These are phyloP conservation scores for Lutraria lutraria DNA, from an alignment of 2,888 invertebrate species.

Conservation along the genomic window DNA sequence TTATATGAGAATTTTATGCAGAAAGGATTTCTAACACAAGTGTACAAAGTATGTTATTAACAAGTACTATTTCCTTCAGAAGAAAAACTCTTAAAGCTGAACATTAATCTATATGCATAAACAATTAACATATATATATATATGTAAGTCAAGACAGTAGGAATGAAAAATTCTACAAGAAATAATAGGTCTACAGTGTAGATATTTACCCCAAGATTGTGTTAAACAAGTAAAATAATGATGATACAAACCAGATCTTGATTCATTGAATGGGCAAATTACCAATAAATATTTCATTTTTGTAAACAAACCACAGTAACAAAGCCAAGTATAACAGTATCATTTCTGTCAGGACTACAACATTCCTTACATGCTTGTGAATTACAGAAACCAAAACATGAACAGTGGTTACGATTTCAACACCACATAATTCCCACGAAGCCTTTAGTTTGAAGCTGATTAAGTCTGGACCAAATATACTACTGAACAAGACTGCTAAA, in stretches of 20 bases:
- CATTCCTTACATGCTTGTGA: constrained; percentile 17
- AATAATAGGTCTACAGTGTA: neutral
- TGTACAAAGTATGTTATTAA: too few relatives aligned
- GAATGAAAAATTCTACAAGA: neutral
- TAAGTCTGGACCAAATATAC: neutral
- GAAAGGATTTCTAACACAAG: too few relatives aligned
- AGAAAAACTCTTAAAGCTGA: too few relatives aligned
- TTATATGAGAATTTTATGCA: too few relatives aligned
- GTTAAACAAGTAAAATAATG: constrained; percentile 16
- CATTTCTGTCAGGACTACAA: neutral
- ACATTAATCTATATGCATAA: neutral
- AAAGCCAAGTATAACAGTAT: neutral
- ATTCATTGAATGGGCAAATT: constrained; percentile 25
- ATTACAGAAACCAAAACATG: neutral
- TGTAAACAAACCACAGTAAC: constrained; percentile 13
- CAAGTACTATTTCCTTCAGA: too few relatives aligned
- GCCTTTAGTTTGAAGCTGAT: neutral
- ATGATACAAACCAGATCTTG: constrained; percentile 10
- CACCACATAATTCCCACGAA: constrained; percentile 6
- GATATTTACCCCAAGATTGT: constrained; percentile 3
- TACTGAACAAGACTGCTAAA: too few relatives aligned
- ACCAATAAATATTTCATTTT: constrained; percentile 25
- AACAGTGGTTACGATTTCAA: neutral
- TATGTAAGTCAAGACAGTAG: neutral
- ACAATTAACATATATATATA: neutral